A percentile compares a stretch with the other conserved stretches of the same genome.
These are phyloP conservation scores for Molossus alvarezi DNA, from an alignment of 2,797 vertebrate genomes.

Conservation along the genomic window DNA sequence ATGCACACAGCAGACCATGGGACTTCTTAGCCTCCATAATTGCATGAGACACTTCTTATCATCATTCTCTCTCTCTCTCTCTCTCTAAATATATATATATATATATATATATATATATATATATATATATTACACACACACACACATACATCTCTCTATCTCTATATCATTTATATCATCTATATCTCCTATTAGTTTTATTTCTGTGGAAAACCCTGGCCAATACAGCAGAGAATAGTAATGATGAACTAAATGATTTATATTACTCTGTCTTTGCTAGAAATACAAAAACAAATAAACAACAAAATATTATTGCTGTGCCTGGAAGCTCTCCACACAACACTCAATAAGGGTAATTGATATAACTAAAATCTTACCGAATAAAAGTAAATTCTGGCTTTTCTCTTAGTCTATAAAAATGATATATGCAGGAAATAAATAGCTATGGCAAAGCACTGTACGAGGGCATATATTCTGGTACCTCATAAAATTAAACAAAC, in stretches of 20 bases:
- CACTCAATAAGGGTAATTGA: not conserved
- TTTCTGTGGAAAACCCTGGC: not conserved
- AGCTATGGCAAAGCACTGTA: not conserved
- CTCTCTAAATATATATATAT: not conserved
- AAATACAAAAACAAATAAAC: slow-evolving; percentile 25
- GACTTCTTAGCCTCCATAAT: not conserved
- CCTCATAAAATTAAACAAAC: slow-evolving; percentile 50
- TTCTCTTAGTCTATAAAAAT: slow-evolving; percentile 49
- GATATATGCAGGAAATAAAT: not conserved
- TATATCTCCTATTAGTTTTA: not conserved
- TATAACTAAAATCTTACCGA: slow-evolving; percentile 46
- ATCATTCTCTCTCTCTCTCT: not conserved
- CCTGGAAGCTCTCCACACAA: not conserved
- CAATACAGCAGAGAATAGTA: not conserved
- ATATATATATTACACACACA: not conserved
- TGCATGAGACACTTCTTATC: not conserved
- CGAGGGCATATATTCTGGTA: not conserved
- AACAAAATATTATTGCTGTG: not conserved
- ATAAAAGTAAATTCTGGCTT: slow-evolving; percentile 42
- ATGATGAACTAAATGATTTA: not conserved
- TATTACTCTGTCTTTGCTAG: not conserved
- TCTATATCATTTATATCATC: too few relatives aligned
- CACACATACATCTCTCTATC: too few relatives aligned
- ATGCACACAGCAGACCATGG: not conserved
- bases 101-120: not conserved